Conservation (phyloP, 2,113 vertebrate species). For the Rousettus leschenaultii region DNA sequence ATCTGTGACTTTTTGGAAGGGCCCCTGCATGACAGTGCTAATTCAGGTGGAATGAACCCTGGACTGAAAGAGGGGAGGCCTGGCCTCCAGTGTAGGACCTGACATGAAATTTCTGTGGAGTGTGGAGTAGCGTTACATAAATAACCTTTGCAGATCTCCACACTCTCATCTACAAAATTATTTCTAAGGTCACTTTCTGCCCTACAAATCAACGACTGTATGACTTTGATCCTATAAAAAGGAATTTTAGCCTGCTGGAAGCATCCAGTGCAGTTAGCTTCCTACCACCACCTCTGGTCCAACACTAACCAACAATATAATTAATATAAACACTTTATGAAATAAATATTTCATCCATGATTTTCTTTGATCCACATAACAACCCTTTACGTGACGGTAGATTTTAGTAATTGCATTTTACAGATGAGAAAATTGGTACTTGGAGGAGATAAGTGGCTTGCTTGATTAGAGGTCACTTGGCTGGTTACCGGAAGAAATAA, state of each 20-base stretch:
- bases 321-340: not conserved
- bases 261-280: not conserved
- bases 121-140: not conserved
- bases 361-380: not conserved
- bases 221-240: not conserved
- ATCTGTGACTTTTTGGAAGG: not conserved
- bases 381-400: not conserved
- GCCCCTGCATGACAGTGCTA: not conserved
- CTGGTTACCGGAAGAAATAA: not conserved
- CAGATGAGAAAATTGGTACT: not conserved
- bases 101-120: not conserved
- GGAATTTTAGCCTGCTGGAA: not conserved
- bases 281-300: not conserved
- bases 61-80: not conserved
- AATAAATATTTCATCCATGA: not conserved
- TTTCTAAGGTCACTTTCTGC: not conserved
- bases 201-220: not conserved
- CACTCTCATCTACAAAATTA: not conserved
- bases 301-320: not conserved
- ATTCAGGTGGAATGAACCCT: not conserved
- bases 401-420: not conserved
- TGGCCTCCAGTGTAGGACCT: not conserved
- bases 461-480: not conserved
- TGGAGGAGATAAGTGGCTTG: too few species aligned
- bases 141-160: not conserved